Base-by-base conservation (phyloP, 2,113 vertebrate genomes). In the Paradisaea rubra region DNA sequence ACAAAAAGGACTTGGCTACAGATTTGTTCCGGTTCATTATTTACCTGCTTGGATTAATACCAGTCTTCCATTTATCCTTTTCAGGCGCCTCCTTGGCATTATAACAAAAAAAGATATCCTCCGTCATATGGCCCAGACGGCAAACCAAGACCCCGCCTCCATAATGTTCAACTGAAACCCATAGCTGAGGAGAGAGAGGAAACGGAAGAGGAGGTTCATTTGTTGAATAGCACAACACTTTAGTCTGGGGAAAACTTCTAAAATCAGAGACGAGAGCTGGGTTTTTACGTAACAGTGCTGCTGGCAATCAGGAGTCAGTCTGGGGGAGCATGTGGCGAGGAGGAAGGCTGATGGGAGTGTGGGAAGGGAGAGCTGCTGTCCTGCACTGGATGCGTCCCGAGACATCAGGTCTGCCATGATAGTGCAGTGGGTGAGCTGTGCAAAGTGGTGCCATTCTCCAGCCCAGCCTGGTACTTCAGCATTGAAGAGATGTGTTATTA, bases 71-170 rank as follows among this genome's bases (percentile, higher is more conserved):
- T 97, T 97, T 97, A 56, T 98, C 77, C 97, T 93, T 98, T 98
- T 61, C 98, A 99, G 99, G 97, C 99, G 99, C 96, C 99, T 99
- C 97, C 99, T 99, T 98, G 99, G 99, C 98, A 99, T 99, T 97
- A 98, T 99, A 97, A 99, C 99, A 99, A 99, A 99, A 99, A 99
- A 99, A 99, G 99, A 99, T 98, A 99, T 99, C 98, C 99, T 99
- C 60, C 99, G 99, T 98, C 99, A 99, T 98, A 99, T 99, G 99
- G 99, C 99, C 98, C 99, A 99, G 98, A 99, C 99, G 99, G 98
- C 99, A 98, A 99, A 99, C 98, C 98, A 99, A 98, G 99, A 99
- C 95, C 99, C 99, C 97, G 98, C 98, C 97, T 99, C 98, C 97
- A 99, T 99, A 98, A 99, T 99, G 99, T 99, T 99, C 99, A 99